Conservation (phyloP, 2,113 vertebrate genomes). For the Nothoprocta perdicaria region DNA sequence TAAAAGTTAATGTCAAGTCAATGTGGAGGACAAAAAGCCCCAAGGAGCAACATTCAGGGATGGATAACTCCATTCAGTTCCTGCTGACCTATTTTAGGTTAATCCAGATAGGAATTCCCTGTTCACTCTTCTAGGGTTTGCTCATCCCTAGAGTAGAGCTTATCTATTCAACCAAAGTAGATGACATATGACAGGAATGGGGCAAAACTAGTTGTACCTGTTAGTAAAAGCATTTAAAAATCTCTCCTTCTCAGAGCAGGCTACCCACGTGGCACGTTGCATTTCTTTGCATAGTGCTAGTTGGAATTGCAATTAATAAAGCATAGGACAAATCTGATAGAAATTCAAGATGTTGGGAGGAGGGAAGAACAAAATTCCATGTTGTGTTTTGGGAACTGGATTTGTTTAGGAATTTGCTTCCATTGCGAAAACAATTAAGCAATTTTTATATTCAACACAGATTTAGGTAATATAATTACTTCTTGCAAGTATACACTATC, state of each 20-base stretch:
- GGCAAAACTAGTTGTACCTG: constrained; percentile 33
- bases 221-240: constrained; percentile 19
- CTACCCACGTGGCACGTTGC: not conserved
- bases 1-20: not conserved
- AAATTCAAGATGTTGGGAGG: not conserved
- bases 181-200: constrained; percentile 24
- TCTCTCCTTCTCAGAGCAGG: not conserved
- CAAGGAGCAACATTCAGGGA: not conserved
- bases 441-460: fast-evolving
- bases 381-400: not conserved
- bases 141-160: not conserved
- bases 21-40: not conserved
- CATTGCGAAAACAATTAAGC: not conserved
- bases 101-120: constrained; percentile 12
- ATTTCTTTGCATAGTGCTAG: not conserved
- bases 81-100: constrained; percentile 21
- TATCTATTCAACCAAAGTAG: constrained; percentile 21
- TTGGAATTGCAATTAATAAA: not conserved
- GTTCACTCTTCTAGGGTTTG: not conserved
- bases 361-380: fast-evolving
- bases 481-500: not conserved
- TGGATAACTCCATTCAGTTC: not conserved
- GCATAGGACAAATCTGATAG: not conserved
- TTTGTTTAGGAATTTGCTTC: not conserved
- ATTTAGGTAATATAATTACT: not conserved